Evolutionary conservation across 2,113 vertebrate genomes (phyloP), one percentile per base, ranked within the genome.

Genomic region (Malurus melanocephalus): DNA sequence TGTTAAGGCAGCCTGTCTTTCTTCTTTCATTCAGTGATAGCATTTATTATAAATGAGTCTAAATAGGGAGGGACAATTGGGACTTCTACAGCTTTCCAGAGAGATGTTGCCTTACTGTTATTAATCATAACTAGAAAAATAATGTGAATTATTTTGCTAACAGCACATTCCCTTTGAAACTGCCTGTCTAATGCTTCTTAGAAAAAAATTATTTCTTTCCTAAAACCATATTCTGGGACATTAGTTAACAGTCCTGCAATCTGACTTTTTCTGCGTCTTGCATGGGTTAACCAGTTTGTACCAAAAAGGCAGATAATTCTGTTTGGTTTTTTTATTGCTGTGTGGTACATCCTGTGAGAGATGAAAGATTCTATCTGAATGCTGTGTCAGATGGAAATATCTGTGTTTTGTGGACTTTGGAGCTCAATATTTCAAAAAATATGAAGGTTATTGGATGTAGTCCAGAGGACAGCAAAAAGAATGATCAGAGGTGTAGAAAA

Each of bases 401-500:
- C 53, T 81, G 42, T 80, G 28, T 83, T 87, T 89, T 64, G 27
- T 85, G 48, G 51, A 57, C 46, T 92, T 75, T 3, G 1, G 22
- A 52, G 74, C 33, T 46, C 51, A 64, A 6, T 85, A 69, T 73
- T 87, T 94, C 62, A 76, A 65, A 74, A 88, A 82, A 87, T 43
- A 62, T 30, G 33, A 79, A 65, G 18, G 45, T 57, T 81, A 40
- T 81, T 87, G 59, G 75, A 53, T 74, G 21, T 55, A 92, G 45
- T 94, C 89, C 71, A 87, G 51, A 51, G n/a, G 71, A 84, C 21
- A 85, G 59, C 46, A 81, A 59, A 33, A 93, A 87, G 62, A 90
- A 84, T 87, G 74, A 88, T 84, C 64, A 88, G 80, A 92, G 51
- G 18, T 85, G 62, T 73, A 72, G 49, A 88, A 91, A 92, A 74